phyloP scores from a whole-genome alignment of 1,140 invertebrate species.

The Sitobion miscanthi region DNA sequence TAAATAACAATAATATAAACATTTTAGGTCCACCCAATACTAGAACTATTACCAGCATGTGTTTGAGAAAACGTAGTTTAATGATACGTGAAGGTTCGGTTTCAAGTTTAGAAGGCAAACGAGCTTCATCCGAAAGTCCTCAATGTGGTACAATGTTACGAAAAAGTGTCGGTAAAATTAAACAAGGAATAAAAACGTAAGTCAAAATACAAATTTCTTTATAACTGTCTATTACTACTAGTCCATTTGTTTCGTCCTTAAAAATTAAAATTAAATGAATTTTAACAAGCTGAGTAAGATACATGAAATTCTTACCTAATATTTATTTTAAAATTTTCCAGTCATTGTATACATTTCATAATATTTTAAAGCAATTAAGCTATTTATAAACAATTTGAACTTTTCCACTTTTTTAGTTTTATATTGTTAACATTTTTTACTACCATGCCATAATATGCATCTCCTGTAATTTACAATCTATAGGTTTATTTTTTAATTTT shows the following conservation, averaged over 20 bases:
- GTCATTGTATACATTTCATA: no score
- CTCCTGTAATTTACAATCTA: no score
- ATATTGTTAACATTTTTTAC: no score
- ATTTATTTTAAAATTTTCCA: no score
- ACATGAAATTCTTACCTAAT: no score
- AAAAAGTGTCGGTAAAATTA: conserved; percentile 84
- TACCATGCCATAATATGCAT: no score
- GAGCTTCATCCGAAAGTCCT: conserved; percentile 68
- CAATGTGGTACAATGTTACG: conserved; percentile 80
- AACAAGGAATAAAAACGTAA: conserved; percentile 84
- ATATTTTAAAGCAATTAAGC: no score
- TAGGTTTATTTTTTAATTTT: no score
- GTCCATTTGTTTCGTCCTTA: background rate
- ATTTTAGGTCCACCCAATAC: conserved; percentile 39
- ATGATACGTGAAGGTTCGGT: conserved; percentile 53
- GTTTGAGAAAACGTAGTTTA: conserved; percentile 53
- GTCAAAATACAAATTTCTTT: conserved; percentile 21
- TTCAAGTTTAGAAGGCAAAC: conserved; percentile 50
- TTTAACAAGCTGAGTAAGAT: no score
- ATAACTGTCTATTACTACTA: no score
- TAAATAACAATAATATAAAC: background rate
- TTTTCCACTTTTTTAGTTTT: no score
- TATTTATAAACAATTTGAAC: no score
- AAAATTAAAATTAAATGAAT: background rate
- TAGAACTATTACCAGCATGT: conserved; percentile 55